These are phyloP conservation scores for Spodoptera picta DNA, from an alignment of 2,888 invertebrate genomes.

Conservation along the genomic window DNA sequence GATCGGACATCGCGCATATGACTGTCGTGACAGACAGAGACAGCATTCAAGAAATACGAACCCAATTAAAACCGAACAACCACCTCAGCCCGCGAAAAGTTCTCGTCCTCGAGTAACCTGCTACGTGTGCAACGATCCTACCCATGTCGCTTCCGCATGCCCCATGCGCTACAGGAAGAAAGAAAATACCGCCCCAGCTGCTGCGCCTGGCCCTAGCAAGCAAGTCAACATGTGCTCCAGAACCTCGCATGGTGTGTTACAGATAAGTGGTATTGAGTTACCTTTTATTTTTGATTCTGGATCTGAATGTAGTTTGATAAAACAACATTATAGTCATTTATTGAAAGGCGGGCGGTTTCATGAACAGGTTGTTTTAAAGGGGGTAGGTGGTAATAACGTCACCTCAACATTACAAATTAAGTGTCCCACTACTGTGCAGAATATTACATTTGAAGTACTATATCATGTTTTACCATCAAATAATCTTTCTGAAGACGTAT, in stretches of 20 bases:
- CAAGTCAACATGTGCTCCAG: slow-evolving; percentile 4
- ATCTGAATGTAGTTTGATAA: slow-evolving; percentile 12
- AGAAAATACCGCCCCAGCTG: not conserved
- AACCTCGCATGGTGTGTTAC: slow-evolving; percentile 2
- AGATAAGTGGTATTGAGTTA: slow-evolving; percentile 9
- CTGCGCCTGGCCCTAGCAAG: not conserved
- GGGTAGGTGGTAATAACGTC: slow-evolving; percentile 9
- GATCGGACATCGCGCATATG: slow-evolving; percentile 1
- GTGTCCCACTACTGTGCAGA: slow-evolving; percentile 2
- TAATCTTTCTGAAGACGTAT: not conserved
- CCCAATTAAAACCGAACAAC: too few relatives aligned
- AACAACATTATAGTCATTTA: slow-evolving; percentile 1
- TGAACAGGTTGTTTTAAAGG: slow-evolving; percentile 18
- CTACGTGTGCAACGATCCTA: slow-evolving; percentile 7
- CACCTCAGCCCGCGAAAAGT: too few relatives aligned
- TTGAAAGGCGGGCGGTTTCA: slow-evolving; percentile 7
- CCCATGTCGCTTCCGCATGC: slow-evolving; percentile 6
- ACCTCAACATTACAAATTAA: not conserved
- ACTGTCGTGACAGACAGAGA: not conserved
- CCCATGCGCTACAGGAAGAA: slow-evolving; percentile 6
- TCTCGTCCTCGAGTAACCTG: not conserved
- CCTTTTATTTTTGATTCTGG: slow-evolving; percentile 22
- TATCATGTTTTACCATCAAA: slow-evolving; percentile 2
- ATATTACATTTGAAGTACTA: not conserved
- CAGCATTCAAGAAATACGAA: too few relatives aligned